These are phyloP conservation scores for Hirtodrosophila histrioides DNA, from an alignment of 2,888 invertebrate species.

Conservation along the genomic window DNA sequence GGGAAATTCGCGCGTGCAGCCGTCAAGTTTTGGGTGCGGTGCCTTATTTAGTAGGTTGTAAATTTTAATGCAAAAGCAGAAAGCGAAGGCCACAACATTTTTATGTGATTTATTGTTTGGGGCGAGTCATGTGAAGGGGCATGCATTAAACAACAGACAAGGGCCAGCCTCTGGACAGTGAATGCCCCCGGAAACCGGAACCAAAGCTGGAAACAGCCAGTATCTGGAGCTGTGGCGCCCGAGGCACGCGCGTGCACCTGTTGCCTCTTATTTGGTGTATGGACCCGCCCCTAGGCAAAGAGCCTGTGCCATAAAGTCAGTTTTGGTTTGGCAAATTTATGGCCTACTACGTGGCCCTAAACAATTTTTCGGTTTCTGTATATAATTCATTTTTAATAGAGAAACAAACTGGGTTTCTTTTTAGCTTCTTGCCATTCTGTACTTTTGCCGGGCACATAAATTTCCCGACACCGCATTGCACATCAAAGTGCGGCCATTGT, in stretches of 20 bases:
- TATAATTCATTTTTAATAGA: slow-evolving; percentile 78
- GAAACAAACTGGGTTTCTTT: slow-evolving; percentile 58
- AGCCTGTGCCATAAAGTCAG: slow-evolving; percentile 66
- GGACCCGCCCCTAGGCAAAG: slow-evolving; percentile 22
- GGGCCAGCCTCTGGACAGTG: slow-evolving; percentile 73
- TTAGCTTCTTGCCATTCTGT: background rate
- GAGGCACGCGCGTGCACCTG: slow-evolving; percentile 70
- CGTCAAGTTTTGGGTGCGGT: slow-evolving; percentile 54
- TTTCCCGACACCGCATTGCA: slow-evolving; percentile 30
- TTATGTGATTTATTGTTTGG: slow-evolving; percentile 70
- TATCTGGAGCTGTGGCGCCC: slow-evolving; percentile 46
- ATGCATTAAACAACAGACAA: slow-evolving; percentile 75
- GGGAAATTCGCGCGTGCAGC: slow-evolving; percentile 61
- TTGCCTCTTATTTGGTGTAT: slow-evolving; percentile 39
- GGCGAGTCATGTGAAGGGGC: slow-evolving; percentile 61
- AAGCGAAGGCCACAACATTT: slow-evolving; percentile 56
- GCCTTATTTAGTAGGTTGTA: slow-evolving; percentile 76
- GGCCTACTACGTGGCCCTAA: slow-evolving; percentile 67
- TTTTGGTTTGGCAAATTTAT: slow-evolving; percentile 70
- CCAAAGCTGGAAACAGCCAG: slow-evolving; percentile 44
- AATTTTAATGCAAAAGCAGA: slow-evolving; percentile 67
- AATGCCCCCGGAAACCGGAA: slow-evolving; percentile 47
- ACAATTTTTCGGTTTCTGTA: slow-evolving; percentile 61
- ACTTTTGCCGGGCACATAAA: slow-evolving; percentile 44
- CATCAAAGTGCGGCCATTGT: slow-evolving; percentile 54